These are phyloP conservation scores for Otolemur garnettii DNA, from an alignment of 2,113 vertebrate genomes.

Conservation along the genomic window DNA sequence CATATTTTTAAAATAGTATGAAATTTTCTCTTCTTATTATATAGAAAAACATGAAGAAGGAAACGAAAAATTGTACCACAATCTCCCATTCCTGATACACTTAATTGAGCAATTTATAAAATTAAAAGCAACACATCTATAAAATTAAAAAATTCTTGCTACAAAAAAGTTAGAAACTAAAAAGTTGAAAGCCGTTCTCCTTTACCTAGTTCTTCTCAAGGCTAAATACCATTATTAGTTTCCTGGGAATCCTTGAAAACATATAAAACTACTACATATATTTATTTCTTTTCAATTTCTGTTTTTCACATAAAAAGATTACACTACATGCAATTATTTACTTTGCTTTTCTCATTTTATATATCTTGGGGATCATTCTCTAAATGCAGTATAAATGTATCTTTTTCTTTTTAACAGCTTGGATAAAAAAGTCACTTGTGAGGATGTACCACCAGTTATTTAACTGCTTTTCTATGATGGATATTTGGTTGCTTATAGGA, in stretches of 20 bases:
- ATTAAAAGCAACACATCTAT: slow-evolving; percentile 37
- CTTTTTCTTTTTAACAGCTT: slow-evolving; percentile 9
- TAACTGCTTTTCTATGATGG: not conserved
- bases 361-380: not conserved
- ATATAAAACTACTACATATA: not conserved
- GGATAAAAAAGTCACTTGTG: not conserved
- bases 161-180: slow-evolving; percentile 28
- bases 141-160: slow-evolving; percentile 45
- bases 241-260: slow-evolving; percentile 35
- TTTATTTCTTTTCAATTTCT: not conserved
- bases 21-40: slow-evolving; percentile 39
- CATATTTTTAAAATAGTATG: slow-evolving; percentile 19
- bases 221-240: not conserved
- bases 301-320: not conserved
- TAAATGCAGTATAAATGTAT: slow-evolving; percentile 1
- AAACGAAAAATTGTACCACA: not conserved
- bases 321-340: not conserved
- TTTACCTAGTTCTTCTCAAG: not conserved
- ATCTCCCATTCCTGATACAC: not conserved
- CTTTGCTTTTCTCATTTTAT: slow-evolving; percentile 16
- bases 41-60: slow-evolving; percentile 52
- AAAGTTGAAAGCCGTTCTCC: not conserved
- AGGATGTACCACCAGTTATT: not conserved
- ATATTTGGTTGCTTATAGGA: not conserved
- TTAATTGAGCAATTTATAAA: not conserved